Evolutionary conservation across 1,140 invertebrate species (phyloP), one percentile per base, ranked within the genome.

Genomic region (Drosophila lacteicornis): DNA sequence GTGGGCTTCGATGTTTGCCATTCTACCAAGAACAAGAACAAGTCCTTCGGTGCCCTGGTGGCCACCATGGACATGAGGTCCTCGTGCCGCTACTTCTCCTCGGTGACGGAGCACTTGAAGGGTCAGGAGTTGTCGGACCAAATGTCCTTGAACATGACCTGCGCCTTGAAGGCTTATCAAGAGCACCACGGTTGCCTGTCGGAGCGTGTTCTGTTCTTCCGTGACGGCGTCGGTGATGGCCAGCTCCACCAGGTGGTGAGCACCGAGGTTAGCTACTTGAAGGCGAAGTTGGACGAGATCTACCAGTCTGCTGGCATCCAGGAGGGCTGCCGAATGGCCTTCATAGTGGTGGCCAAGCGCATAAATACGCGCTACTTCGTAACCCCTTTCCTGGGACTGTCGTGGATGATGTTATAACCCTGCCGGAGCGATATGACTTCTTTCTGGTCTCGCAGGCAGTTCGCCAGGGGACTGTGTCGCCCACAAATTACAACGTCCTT

Each of bases 1-100:
- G 93, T 97, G 27, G 98, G 98, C 3, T 97, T 97, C 82, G 98
- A 98, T 91, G 96, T 97, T 1, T 98, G 97, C 77, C 97, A 98
- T 86, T 96, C 98, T 49, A 94, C 95, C 1, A 93, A 93, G 2
- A 91, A 93, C 19, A 95, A 94, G 85, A 92, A 93, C 61, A 94
- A 94, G 84, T 94, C 95, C 90, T 95, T 95, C 93, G 95, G 97
- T 55, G 94, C 95, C 0, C 95, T 98, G 92, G 97, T 98, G 0
- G 95, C 96, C 0, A 96, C 96, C 0, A 93, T 97, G 36, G 96
- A 98, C 86, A 53, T 86, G 27, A 91, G 92, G 12, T 66, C 77
- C 2, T 86, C 82, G 0, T 22, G 15, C n/a, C 66, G 71, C 1
- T 88, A 82, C 49, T 88, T 27, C 36, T 86, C 82, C 1, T 58